Percentiles rank a stretch among this genome's conserved stretches.
phyloP scores from a whole-genome alignment of 2,797 vertebrate genomes.

The Yasuhikotakia modesta region DNA sequence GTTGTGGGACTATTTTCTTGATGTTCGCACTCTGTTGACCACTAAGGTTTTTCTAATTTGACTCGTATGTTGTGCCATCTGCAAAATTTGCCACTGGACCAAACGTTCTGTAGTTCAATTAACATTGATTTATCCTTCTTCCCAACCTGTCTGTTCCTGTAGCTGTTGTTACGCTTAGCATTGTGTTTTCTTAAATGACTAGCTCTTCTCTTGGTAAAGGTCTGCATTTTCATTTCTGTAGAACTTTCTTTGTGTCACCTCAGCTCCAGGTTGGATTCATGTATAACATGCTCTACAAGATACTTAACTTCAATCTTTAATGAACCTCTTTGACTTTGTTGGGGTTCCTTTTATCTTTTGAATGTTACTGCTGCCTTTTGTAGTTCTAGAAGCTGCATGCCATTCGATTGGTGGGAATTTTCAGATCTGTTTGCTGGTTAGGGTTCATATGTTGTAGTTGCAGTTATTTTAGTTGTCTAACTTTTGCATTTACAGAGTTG shows the following conservation, averaged over 20 bases:
- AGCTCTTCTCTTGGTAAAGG: neutral
- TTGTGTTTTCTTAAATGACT: no score
- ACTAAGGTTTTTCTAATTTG: neutral
- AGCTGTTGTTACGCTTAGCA: neutral
- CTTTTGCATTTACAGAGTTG: slow-evolving; percentile 79
- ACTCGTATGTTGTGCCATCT: slow-evolving; percentile 6
- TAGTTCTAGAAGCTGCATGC: slow-evolving; percentile 45
- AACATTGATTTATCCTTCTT: neutral
- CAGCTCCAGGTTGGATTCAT: neutral
- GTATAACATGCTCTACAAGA: neutral
- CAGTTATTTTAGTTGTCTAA: neutral
- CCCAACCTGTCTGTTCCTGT: neutral
- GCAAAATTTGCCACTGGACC: slow-evolving; percentile 30
- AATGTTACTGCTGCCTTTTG: no score
- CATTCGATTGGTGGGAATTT: slow-evolving; percentile 12
- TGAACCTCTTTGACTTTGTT: neutral
- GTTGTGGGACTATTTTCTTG: neutral
- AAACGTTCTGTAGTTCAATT: slow-evolving; percentile 5
- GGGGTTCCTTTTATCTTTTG: neutral
- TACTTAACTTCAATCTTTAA: slow-evolving; percentile 9
- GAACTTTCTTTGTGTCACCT: neutral
- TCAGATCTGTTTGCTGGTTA: slow-evolving; percentile 12
- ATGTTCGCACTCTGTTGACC: neutral
- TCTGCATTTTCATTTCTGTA: neutral
- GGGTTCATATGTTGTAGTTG: neutral